Conservation (phyloP, 2,888 invertebrate genomes). For the Dioctria linearis region DNA sequence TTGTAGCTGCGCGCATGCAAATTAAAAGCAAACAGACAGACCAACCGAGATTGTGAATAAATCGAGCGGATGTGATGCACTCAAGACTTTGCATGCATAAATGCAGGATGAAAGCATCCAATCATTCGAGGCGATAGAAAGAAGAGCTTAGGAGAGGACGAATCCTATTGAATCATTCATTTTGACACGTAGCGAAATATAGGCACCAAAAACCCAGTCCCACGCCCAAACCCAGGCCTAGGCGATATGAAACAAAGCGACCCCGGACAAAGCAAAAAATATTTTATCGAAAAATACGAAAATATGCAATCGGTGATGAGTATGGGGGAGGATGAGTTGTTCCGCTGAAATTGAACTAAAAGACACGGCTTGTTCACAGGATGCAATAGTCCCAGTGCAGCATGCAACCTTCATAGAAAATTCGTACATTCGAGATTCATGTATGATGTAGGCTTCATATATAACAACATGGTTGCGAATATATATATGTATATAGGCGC, state of each 20-base stretch:
- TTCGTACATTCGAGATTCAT: constrained; percentile 13
- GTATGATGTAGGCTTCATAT: not conserved
- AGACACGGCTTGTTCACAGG: constrained; percentile 31
- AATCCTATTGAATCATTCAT: constrained; percentile 44
- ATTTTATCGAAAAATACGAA: constrained; percentile 44
- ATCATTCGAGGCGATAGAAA: constrained; percentile 9
- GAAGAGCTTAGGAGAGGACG: constrained; percentile 20
- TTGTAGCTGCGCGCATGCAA: not conserved
- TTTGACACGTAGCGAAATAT: constrained; percentile 33
- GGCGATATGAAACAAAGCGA: constrained; percentile 28
- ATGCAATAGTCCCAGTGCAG: constrained; percentile 3
- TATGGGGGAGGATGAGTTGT: not conserved
- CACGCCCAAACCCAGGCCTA: not conserved
- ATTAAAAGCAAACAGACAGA: not conserved
- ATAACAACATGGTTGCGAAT: constrained; percentile 11
- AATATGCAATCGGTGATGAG: not conserved
- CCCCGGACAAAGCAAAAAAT: constrained; percentile 36
- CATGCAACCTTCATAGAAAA: constrained; percentile 28
- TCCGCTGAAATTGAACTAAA: constrained; percentile 39
- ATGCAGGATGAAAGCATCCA: not conserved
- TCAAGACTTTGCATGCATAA: not conserved
- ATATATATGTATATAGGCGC: constrained; percentile 1
- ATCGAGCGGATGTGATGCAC: not conserved
- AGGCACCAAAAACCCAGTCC: not conserved
- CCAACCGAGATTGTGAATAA: not conserved